These are phyloP conservation scores for Stichopus horrens DNA, from an alignment of 53 echinoderm and acorn worm genomes.

Conservation along the genomic window DNA sequence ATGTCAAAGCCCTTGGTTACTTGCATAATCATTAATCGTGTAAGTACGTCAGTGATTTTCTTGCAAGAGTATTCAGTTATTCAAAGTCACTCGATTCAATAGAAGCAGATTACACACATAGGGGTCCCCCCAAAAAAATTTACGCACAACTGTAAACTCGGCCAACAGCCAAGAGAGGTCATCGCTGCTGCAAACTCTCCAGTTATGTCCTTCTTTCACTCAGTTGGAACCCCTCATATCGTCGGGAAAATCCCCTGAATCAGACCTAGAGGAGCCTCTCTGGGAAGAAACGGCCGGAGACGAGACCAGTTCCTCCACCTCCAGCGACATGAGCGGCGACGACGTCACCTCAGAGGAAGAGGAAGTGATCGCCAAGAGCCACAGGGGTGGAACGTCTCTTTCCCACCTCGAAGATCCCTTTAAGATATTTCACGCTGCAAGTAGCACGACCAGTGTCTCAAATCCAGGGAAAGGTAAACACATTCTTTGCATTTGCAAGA, in stretches of 20 bases:
- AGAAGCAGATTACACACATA: too few relatives aligned
- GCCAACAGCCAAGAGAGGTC: too few relatives aligned
- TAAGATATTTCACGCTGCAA: conserved; percentile 74
- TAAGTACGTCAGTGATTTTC: too few relatives aligned
- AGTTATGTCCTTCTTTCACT: too few relatives aligned
- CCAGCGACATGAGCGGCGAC: conserved; percentile 61
- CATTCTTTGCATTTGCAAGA: neutral
- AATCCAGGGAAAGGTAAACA: conserved; percentile 48
- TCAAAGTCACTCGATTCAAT: too few relatives aligned
- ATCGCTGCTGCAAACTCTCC: too few relatives aligned
- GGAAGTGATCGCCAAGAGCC: conserved; percentile 21
- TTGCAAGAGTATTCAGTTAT: too few relatives aligned
- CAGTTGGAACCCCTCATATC: neutral
- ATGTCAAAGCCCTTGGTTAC: too few relatives aligned
- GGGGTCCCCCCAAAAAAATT: too few relatives aligned
- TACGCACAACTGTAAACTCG: too few relatives aligned
- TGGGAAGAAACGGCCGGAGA: conserved; percentile 89
- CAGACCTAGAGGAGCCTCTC: conserved; percentile 80
- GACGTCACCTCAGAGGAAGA: conserved; percentile 42
- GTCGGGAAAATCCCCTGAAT: conserved; percentile 36
- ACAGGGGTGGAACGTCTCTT: conserved; percentile 6
- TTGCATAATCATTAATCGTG: too few relatives aligned
- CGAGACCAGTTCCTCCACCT: conserved; percentile 69
- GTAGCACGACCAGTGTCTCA: conserved; percentile 67
- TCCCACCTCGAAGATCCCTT: conserved; percentile 86